These are phyloP conservation scores for Philhelius pedissequus DNA, from an alignment of 2,888 invertebrate species.

Conservation along the genomic window DNA sequence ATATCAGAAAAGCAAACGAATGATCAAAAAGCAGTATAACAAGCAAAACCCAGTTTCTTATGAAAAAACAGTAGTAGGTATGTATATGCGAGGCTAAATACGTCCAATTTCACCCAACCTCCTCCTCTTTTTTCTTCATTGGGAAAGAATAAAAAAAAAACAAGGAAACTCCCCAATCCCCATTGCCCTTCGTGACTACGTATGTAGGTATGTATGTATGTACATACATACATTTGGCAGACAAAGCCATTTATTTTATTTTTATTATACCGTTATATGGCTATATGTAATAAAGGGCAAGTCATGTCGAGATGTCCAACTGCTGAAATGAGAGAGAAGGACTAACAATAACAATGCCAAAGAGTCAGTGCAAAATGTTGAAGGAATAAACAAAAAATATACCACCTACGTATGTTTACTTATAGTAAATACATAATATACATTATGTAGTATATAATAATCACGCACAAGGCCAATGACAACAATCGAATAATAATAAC, in stretches of 20 bases:
- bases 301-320: conserved; percentile 36
- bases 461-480: conserved; percentile 46
- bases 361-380: conserved; percentile 5
- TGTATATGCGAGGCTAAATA: neutral
- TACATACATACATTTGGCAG: conserved; percentile 56
- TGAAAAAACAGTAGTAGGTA: neutral
- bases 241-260: conserved; percentile 63
- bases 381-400: conserved; percentile 12
- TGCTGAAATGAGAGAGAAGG: conserved; percentile 8
- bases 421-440: conserved; percentile 17
- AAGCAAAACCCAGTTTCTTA: conserved; percentile 28
- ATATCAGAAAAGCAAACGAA: conserved; percentile 11
- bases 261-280: conserved; percentile 62
- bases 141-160: conserved; percentile 7
- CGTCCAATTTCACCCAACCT: neutral
- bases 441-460: neutral
- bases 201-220: too few relatives aligned
- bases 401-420: neutral
- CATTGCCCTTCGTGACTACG: conserved; percentile 7
- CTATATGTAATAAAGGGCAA: conserved; percentile 54
- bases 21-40: conserved; percentile 49
- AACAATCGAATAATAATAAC: conserved; percentile 10
- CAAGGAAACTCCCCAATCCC: conserved; percentile 53
- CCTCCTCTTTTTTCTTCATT: neutral
- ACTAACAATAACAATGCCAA: neutral